These are phyloP conservation scores for Tetragonula carbonaria DNA, from an alignment of 2,888 invertebrate genomes.

Conservation along the genomic window DNA sequence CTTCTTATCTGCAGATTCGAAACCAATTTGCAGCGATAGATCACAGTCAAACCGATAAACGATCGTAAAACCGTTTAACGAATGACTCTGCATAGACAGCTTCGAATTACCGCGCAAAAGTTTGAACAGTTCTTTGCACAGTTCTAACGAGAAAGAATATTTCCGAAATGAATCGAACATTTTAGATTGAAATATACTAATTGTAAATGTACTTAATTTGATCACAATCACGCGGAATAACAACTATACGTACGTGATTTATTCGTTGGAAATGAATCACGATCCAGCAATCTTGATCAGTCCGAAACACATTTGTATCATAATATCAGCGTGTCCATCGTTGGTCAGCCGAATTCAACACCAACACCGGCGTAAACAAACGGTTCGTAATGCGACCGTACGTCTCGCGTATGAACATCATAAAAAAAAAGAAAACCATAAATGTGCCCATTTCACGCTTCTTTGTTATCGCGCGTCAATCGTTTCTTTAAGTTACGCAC, in stretches of 20 bases:
- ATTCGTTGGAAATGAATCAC: conserved; percentile 15
- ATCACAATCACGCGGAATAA: neutral
- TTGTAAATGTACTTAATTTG: neutral
- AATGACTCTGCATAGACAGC: neutral
- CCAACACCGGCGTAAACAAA: conserved; percentile 36
- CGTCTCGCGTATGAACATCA: conserved; percentile 15
- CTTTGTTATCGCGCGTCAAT: neutral
- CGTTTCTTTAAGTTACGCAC: conserved; percentile 7
- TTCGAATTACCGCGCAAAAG: conserved; percentile 24
- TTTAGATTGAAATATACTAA: neutral
- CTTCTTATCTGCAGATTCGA: neutral
- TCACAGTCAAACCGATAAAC: conserved; percentile 20
- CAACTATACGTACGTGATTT: conserved; percentile 35
- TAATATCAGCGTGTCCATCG: conserved; percentile 31
- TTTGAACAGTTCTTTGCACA: conserved; percentile 3
- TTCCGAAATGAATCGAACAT: neutral
- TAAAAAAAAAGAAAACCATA: neutral
- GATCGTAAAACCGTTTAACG: conserved; percentile 13
- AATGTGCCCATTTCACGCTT: neutral
- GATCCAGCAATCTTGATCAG: conserved; percentile 40
- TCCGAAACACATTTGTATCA: conserved; percentile 32
- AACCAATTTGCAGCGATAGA: conserved; percentile 21
- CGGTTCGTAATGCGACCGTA: neutral
- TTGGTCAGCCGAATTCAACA: conserved; percentile 2
- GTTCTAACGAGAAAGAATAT: neutral